A percentile compares a stretch with the other conserved stretches of the same genome.
These are phyloP conservation scores for Spodoptera exigua DNA, from an alignment of 2,888 invertebrate species.

Conservation along the genomic window DNA sequence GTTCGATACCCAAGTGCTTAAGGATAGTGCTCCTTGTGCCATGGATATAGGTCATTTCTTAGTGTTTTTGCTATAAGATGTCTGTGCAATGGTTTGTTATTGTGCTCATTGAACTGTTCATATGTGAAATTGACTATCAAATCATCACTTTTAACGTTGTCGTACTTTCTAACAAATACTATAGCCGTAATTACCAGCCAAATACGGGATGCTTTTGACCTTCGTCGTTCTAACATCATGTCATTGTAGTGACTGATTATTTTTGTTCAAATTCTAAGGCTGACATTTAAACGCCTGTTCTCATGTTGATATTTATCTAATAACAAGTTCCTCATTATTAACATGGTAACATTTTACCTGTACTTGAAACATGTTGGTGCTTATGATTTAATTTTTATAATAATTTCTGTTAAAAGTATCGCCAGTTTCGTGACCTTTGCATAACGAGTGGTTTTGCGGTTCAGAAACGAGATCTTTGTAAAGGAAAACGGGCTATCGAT, in stretches of 20 bases:
- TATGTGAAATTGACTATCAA: slow-evolving; percentile 16
- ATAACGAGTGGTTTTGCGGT: slow-evolving; percentile 38
- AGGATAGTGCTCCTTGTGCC: slow-evolving; percentile 41
- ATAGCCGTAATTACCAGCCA: background rate
- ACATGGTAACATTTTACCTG: slow-evolving; percentile 12
- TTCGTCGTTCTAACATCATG: background rate
- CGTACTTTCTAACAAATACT: slow-evolving; percentile 29
- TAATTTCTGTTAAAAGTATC: slow-evolving; percentile 45
- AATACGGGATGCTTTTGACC: background rate
- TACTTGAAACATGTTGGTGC: slow-evolving; percentile 17
- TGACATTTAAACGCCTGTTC: background rate
- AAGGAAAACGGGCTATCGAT: slow-evolving; percentile 26
- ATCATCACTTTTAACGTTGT: slow-evolving; percentile 38
- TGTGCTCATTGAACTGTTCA: slow-evolving; percentile 34
- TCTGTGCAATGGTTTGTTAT: slow-evolving; percentile 38
- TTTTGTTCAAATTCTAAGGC: background rate
- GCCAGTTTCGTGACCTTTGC: slow-evolving; percentile 41
- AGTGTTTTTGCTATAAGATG: slow-evolving; percentile 17
- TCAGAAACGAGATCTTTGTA: slow-evolving; percentile 33
- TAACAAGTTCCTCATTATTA: slow-evolving; percentile 2
- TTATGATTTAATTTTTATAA: slow-evolving; percentile 41
- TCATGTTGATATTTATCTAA: slow-evolving; percentile 14
- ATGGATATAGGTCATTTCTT: slow-evolving; percentile 44
- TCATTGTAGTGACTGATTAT: slow-evolving; percentile 2
- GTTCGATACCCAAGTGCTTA: slow-evolving; percentile 54